Evolutionary conservation across 2,113 vertebrate species (phyloP).

Genomic region (Bubo scandiacus): DNA sequence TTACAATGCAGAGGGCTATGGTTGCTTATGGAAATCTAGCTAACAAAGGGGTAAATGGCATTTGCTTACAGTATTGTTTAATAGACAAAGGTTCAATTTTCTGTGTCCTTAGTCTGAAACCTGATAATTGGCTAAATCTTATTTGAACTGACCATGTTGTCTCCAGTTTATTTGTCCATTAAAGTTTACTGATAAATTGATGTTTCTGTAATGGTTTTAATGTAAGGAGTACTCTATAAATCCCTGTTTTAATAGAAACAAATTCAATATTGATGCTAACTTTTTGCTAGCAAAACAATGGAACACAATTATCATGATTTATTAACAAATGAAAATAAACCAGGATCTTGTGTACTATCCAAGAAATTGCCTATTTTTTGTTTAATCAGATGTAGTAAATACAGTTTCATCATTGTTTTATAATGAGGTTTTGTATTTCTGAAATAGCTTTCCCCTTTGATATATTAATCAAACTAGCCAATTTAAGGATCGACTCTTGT

Average conservation of each 20-base stretch:
- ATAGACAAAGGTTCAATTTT: neutral
- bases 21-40: neutral
- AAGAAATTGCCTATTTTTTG: neutral
- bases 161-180: slow-evolving; percentile 52
- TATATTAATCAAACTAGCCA: neutral
- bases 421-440: slow-evolving; percentile 43
- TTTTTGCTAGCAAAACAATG: neutral
- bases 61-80: slow-evolving; percentile 12
- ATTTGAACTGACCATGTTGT: slow-evolving; percentile 51
- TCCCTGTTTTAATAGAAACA: slow-evolving; percentile 37
- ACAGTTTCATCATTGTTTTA: slow-evolving; percentile 1
- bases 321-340: slow-evolving; percentile 36
- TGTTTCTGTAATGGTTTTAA: slow-evolving; percentile 39
- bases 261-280: slow-evolving; percentile 13
- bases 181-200: slow-evolving; percentile 50
- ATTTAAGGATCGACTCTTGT: neutral
- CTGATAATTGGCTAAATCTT: slow-evolving; percentile 18
- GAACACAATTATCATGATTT: slow-evolving; percentile 21
- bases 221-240: slow-evolving; percentile 9
- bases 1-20: neutral
- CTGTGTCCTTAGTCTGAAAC: neutral
- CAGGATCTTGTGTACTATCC: neutral
- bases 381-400: slow-evolving; percentile 22
- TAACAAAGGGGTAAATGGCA: neutral
- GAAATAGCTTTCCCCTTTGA: neutral